These are phyloP conservation scores for Sphaeridia pumilis DNA, from an alignment of 2,888 invertebrate genomes.

Conservation along the genomic window DNA sequence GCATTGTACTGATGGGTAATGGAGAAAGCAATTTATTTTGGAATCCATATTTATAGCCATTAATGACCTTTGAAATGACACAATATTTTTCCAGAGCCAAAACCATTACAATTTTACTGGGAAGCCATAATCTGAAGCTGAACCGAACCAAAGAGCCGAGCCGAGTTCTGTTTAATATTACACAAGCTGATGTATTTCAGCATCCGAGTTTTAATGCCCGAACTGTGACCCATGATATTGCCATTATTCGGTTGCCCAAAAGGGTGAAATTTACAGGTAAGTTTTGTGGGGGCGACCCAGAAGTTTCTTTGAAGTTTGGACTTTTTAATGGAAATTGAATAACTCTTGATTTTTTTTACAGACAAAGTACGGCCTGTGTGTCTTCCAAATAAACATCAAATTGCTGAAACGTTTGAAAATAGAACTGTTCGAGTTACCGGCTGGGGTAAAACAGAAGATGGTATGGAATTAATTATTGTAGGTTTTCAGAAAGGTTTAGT, in stretches of 20 bases:
- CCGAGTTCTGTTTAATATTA: slow-evolving; percentile 27
- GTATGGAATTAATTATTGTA: slow-evolving; percentile 14
- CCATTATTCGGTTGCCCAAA: slow-evolving; percentile 26
- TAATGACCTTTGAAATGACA: too few relatives aligned
- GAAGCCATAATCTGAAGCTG: slow-evolving; percentile 31
- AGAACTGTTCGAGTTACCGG: slow-evolving; percentile 30
- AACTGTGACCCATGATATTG: slow-evolving; percentile 33
- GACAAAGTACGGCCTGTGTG: slow-evolving; percentile 30
- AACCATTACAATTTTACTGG: slow-evolving; percentile 27
- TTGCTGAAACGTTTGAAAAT: slow-evolving; percentile 21
- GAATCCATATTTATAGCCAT: not conserved
- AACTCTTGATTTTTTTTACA: not conserved
- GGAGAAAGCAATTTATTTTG: not conserved
- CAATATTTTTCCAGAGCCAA: slow-evolving; percentile 17
- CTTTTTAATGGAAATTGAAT: too few relatives aligned
- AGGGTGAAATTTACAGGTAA: slow-evolving; percentile 28
- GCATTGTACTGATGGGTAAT: slow-evolving; percentile 34
- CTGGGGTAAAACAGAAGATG: slow-evolving; percentile 33
- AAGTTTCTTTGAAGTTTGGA: too few relatives aligned
- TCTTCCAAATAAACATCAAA: slow-evolving; percentile 29
- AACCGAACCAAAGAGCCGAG: slow-evolving; percentile 16
- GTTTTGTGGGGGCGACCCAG: too few relatives aligned
- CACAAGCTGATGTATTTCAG: slow-evolving; percentile 25
- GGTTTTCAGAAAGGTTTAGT: not conserved
- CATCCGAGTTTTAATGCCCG: slow-evolving; percentile 32